Evolutionary conservation across 2,888 invertebrate genomes (phyloP).

Genomic region (Homarus gammarus): DNA sequence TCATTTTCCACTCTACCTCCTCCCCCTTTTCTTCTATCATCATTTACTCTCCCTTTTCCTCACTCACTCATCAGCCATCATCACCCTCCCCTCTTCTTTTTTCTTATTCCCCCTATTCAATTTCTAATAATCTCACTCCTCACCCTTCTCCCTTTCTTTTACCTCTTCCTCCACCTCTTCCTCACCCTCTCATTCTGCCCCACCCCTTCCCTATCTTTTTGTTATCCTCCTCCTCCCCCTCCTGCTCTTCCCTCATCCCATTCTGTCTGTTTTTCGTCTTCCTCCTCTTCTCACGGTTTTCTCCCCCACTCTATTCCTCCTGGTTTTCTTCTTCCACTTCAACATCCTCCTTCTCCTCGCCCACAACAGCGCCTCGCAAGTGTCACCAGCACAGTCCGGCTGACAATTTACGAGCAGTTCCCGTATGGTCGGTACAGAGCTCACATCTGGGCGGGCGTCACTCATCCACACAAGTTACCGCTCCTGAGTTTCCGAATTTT

Average conservation of each 20-base stretch:
- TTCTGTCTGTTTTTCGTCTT: background rate
- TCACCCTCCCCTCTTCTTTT: too few species aligned
- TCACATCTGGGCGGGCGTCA: background rate
- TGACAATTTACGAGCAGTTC: constrained; percentile 9
- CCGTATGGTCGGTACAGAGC: background rate
- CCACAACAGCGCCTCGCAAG: background rate
- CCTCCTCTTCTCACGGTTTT: background rate
- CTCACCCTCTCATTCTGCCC: background rate
- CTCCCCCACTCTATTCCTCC: background rate
- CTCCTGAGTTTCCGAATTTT: background rate
- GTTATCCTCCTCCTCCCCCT: background rate
- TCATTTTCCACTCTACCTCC: background rate
- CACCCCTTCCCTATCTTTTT: background rate
- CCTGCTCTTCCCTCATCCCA: background rate
- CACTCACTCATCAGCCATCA: background rate
- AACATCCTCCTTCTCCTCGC: background rate
- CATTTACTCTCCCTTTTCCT: too few species aligned
- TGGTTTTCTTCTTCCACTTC: background rate
- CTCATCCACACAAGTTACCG: background rate
- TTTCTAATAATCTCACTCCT: background rate
- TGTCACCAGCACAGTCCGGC: background rate
- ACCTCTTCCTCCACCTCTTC: background rate
- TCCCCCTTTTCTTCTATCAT: background rate
- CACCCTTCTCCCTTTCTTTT: background rate
- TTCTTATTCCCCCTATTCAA: too few species aligned